A percentile compares a stretch with the other conserved stretches of the same genome.
Conservation (phyloP, 2,113 vertebrate genomes). For the mouse (Mus musculus) region DNA sequence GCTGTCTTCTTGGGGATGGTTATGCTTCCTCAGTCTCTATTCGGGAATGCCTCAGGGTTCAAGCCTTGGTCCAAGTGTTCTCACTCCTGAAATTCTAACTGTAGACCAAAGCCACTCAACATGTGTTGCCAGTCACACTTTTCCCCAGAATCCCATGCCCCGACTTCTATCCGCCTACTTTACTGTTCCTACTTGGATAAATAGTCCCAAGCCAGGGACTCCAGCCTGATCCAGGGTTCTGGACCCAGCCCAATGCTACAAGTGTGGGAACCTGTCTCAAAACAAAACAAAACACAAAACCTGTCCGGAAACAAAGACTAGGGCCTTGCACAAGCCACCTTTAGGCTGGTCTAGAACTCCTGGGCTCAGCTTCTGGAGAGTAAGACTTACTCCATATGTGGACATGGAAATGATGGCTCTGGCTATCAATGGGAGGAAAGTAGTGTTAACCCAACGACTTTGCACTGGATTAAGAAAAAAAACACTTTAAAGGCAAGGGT, state of each 20-base stretch:
- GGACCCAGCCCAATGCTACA: background rate
- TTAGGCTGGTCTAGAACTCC: background rate
- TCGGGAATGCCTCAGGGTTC: background rate
- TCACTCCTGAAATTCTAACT: background rate
- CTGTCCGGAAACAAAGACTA: background rate
- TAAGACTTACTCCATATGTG: background rate
- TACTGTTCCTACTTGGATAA: slow-evolving; percentile 7
- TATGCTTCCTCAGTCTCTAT: slow-evolving; percentile 2
- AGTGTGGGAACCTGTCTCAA: background rate
- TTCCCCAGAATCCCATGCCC: background rate
- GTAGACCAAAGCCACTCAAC: background rate
- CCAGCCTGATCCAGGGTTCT: background rate
- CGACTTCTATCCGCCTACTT: background rate
- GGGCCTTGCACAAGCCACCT: background rate
- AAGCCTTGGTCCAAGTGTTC: background rate
- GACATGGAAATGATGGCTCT: background rate
- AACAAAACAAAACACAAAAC: background rate
- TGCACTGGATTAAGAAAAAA: background rate
- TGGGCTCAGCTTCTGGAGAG: too few relatives aligned
- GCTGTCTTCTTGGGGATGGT: background rate
- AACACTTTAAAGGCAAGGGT: background rate
- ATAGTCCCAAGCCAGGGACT: background rate
- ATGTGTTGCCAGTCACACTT: background rate
- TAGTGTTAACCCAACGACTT: background rate
- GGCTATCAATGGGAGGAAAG: background rate